Conservation (phyloP, 1,140 invertebrate genomes). For the Hylaeus anthracinus region DNA sequence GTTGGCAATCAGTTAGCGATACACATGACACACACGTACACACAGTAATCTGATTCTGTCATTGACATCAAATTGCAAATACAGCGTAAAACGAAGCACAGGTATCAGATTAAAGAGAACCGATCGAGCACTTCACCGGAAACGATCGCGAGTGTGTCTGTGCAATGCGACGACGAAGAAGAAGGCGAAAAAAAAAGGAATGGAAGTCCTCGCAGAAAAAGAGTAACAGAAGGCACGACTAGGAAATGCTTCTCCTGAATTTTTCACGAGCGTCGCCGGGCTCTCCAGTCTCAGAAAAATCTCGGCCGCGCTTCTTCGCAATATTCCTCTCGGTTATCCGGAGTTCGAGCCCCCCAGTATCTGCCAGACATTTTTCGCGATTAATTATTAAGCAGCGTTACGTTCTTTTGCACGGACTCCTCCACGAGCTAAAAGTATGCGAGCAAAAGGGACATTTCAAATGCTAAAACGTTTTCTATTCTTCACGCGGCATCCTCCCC, state of each 20-base stretch:
- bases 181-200: background rate
- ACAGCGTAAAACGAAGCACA: background rate
- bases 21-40: too few species aligned
- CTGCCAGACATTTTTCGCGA: conserved; percentile 26
- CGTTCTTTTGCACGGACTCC: background rate
- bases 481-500: too few species aligned
- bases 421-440: background rate
- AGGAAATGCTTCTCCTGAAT: conserved; percentile 48
- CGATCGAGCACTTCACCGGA: background rate
- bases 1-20: too few species aligned
- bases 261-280: conserved; percentile 38
- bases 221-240: conserved; percentile 14
- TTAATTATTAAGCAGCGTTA: conserved; percentile 46
- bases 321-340: conserved; percentile 37
- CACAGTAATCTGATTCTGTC: too few species aligned
- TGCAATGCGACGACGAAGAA: background rate
- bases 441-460: background rate
- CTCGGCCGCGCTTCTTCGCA: conserved; percentile 26
- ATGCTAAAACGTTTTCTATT: too few species aligned
- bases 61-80: background rate
- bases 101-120: background rate
- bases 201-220: background rate
- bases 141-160: conserved; percentile 12
- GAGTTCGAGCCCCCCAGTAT: background rate
- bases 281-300: conserved; percentile 35